Base-by-base conservation (phyloP, 2,113 vertebrate genomes). In the Dasypus novemcinctus region DNA sequence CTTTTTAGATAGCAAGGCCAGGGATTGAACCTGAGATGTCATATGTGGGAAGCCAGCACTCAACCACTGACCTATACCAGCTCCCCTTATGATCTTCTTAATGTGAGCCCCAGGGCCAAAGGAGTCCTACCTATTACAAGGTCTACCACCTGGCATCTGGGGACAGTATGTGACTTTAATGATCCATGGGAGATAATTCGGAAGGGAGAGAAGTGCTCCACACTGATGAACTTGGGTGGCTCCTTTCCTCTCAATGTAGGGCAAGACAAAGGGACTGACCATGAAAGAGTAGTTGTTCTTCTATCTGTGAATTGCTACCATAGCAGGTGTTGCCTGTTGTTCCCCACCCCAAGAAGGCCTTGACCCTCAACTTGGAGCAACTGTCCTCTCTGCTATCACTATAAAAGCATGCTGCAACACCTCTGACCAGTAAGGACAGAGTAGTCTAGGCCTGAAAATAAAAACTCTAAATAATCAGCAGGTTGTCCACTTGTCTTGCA, bases 81-180 rank as follows among this genome's bases (percentile, higher is more conserved):
- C 8, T 49, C 46, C 46, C 46, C 46, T 49, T 4, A 43, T 57
- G n/a, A 38, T 68, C 64, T 87, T 25, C 27, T 41, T 75, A 15
- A 31, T 5, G 7, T 41, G 23, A 72, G 27, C 7, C 61, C 52
- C 29, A 11, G 18, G 75, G 31, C 23, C 0, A 12, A 23, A 33
- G 27, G 15, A 69, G 20, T 4, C 25, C 23, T 0, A 2, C 12
- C 0, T 6, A 31, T 41, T 36, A 61, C 41, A 17, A n/a, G 54
- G 52, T 5, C 31, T 0, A 2, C 7, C 4, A 54, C 9, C 64
- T 33, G 0, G 14, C 12, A 18, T 29, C 18, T 21, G 46, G 12
- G 29, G 9, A 2, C 43, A 49, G 33, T 3, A 5, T 57, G n/a
- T 21, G 52, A 90, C 79, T 31, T 69, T 2, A 38, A 4, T 0